Evolutionary conservation across 2,113 vertebrate genomes (phyloP), one percentile per base, ranked within the genome.

Genomic region (Hydropotes inermis): DNA sequence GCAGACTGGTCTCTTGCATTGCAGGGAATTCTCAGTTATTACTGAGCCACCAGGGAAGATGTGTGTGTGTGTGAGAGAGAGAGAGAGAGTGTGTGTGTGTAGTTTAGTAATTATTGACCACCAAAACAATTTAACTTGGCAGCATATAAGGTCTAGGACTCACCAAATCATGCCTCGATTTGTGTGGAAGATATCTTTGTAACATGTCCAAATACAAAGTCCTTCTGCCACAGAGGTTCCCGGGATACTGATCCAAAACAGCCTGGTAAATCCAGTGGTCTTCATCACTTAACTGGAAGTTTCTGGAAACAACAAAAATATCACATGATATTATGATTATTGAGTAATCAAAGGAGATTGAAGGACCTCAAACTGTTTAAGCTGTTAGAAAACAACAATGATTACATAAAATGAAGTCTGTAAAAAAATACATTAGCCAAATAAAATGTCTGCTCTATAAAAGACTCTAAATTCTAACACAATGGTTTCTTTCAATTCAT

Each of bases 131-230:
- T 94, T 81, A 97, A 55, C 2, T 70, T n/a, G 47, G 13, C 27
- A 92, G 12, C 47, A 54, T 81, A 54, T 50, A 90, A 43, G 87
- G 78, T 61, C 5, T 28, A 91, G 21, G 23, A 98, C 99, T 99
- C 85, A 99, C 99, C 99, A 99, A 98, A 84, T 99, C 99, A 16
- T 98, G 97, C 97, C 99, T 99, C 25, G 99, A 98, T 98, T 98
- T 99, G 87, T 99, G 98, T 83, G 99, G 99, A 94, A 99, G 99
- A 90, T 99, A 97, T 98, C 99, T 99, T 93, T 98, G 99, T 93
- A 99, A 98, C 99, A 99, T 98, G 96, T 99, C 99, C 52, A 99
- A 98, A 98, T 98, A 99, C 58, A 99, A 98, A 11, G 95, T 97
- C 96, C 99, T 99, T 98, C 99, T 98, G 96, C 99, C 99, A 97